These are phyloP conservation scores for Mamestra configurata DNA, from an alignment of 1,140 invertebrate genomes.

Conservation along the genomic window DNA sequence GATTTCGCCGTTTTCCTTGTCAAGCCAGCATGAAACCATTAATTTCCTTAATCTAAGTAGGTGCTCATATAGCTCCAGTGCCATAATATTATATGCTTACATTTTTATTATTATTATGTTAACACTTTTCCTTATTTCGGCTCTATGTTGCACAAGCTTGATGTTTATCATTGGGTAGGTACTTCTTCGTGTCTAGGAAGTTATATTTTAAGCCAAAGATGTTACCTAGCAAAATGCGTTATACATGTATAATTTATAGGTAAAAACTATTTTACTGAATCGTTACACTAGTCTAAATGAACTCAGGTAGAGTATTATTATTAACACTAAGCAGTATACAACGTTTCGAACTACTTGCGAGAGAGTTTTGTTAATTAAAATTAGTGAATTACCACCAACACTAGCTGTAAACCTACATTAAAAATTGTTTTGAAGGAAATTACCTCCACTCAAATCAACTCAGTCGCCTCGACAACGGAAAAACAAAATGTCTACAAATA, in stretches of 20 bases:
- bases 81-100: neutral
- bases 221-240: neutral
- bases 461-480: too few relatives aligned
- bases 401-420: neutral
- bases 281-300: neutral
- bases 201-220: neutral
- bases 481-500: too few relatives aligned
- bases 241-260: neutral
- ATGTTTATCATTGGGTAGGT: neutral
- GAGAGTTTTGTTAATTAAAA: neutral
- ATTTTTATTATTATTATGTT: neutral
- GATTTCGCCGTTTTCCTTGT: constrained; percentile 2
- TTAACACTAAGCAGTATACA: neutral
- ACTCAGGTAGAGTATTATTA: neutral
- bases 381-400: neutral
- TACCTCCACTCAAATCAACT: too few relatives aligned
- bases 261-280: neutral
- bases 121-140: neutral
- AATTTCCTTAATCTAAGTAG: neutral
- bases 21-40: neutral
- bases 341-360: neutral
- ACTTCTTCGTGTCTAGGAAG: constrained; percentile 11
- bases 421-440: too few relatives aligned
- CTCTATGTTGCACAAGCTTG: neutral
- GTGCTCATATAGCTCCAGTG: neutral